phyloP scores from a whole-genome alignment of 2,888 invertebrate genomes.

The Steinernema carpocapsae region DNA sequence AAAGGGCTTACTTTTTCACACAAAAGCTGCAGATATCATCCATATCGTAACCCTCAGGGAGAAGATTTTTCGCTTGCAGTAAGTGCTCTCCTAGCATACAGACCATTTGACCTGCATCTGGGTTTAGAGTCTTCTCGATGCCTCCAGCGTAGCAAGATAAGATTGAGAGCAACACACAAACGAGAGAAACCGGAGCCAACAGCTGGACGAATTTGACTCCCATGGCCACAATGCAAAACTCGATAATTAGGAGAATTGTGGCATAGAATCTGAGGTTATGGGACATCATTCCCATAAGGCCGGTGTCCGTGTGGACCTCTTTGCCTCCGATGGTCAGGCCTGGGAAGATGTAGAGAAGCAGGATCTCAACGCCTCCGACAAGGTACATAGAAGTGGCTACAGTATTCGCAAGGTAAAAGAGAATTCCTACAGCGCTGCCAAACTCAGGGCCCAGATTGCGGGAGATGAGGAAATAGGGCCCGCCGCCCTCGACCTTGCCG shows the following conservation, averaged over 20 bases:
- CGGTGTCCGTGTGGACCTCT: slow-evolving; percentile 65
- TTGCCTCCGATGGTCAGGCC: slow-evolving; percentile 65
- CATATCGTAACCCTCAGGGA: slow-evolving; percentile 46
- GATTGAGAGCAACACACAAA: slow-evolving; percentile 94
- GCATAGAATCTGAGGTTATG: slow-evolving; percentile 98
- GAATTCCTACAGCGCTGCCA: slow-evolving; percentile 97
- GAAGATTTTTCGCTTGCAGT: slow-evolving; percentile 71
- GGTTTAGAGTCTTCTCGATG: slow-evolving; percentile 80
- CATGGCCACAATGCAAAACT: slow-evolving; percentile 84
- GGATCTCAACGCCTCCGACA: slow-evolving; percentile 76
- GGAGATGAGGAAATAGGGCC: slow-evolving; percentile 99
- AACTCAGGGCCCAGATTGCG: slow-evolving; percentile 89
- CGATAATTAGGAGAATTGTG: slow-evolving; percentile 83
- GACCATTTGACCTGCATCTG: slow-evolving; percentile 84
- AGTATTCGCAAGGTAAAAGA: slow-evolving; percentile 97
- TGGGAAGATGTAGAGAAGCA: slow-evolving; percentile 67
- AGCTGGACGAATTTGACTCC: slow-evolving; percentile 97
- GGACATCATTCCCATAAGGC: slow-evolving; percentile 77
- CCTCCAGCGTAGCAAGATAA: slow-evolving; percentile 93
- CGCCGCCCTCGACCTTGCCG: slow-evolving; percentile 92
- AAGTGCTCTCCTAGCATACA: slow-evolving; percentile 89
- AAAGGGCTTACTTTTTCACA: slow-evolving; percentile 26
- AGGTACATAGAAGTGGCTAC: slow-evolving; percentile 99
- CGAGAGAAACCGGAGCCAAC: slow-evolving; percentile 88
- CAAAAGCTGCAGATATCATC: slow-evolving; percentile 77